Base-by-base conservation (phyloP, 2,797 vertebrate species). In the Sebastes hubbsi region DNA sequence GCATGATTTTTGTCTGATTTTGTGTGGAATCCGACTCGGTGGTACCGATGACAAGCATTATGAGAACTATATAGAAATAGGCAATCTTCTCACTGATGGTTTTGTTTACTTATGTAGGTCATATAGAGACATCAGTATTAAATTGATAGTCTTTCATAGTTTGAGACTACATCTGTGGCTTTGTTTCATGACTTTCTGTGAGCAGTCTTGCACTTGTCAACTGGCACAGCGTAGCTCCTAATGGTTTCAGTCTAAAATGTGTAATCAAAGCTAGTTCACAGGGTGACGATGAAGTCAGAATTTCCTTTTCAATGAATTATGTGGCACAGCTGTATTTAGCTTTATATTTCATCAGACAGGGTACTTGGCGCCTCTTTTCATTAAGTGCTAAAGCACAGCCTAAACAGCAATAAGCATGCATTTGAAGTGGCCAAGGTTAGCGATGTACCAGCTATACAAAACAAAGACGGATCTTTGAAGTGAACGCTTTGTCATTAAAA, bases 401-500 rank as follows among this genome's bases (percentile, higher is more conserved):
- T 70, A 66, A 91, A 88, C 77, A 78, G 30, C 62, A 49, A 88
- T 84, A 81, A 81, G 73, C 16, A 14, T 46, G 29, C 55, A 38
- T 88, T 72, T 82, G 83, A 91, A 84, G 70, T 46, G 63, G 34
- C 61, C 80, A 79, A 82, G 49, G 62, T 82, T 87, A 83, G 74
- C 58, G 56, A n/a, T 24, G 68, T 49, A 69, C 79, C 66, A 58
- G 70, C 70, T 72, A 77, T 75, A 66, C 73, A 79, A 81, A 83
- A 88, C 79, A 88, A 83, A 80, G 72, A 69, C 2, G 38, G 42
- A 64, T 75, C 74, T 86, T 81, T 82, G 49, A 86, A 86, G 78
- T 80, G 67, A 77, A 63, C 38, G 77, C 66, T 88, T 82, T 84
- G 72, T 91, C 87, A 87, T 84, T 83, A 77, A 84, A 79, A 75